These are phyloP conservation scores for Ibidorhyncha struthersii DNA, from an alignment of 2,113 vertebrate species.

Conservation along the genomic window DNA sequence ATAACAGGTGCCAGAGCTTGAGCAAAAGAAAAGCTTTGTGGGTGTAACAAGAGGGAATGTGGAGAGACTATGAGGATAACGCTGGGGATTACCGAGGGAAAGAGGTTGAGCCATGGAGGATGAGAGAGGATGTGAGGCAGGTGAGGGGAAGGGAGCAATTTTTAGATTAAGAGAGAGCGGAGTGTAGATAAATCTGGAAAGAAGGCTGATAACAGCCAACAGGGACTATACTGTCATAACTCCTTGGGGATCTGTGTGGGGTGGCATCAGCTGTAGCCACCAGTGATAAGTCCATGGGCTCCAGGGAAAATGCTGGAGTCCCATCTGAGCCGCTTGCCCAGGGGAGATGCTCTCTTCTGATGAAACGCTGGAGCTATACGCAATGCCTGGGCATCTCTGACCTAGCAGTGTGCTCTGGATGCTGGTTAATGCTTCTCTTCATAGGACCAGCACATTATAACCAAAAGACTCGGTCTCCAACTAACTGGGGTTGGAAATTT, in stretches of 20 bases:
- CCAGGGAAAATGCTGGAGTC: not conserved
- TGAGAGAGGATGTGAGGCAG: not conserved
- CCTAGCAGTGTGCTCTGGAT: not conserved
- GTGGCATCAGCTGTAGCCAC: not conserved
- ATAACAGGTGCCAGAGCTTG: not conserved
- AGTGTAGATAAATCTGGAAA: not conserved
- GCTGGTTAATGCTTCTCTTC: not conserved
- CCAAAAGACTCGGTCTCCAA: not conserved
- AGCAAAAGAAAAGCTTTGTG: not conserved
- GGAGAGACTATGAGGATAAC: not conserved
- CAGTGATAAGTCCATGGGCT: not conserved
- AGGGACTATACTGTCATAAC: not conserved
- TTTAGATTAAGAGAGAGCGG: not conserved
- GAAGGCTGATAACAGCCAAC: not conserved
- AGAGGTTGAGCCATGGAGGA: not conserved
- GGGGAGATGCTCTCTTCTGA: not conserved
- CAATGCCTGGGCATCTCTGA: not conserved
- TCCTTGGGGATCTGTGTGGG: not conserved
- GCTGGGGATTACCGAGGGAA: not conserved
- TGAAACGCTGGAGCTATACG: not conserved
- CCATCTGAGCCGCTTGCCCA: not conserved
- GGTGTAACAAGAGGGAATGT: not conserved
- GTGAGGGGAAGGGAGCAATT: not conserved
- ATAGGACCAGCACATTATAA: not conserved
- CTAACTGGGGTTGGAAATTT: not conserved